Conservation (phyloP, 1,140 invertebrate genomes). For the Grapholita molesta region DNA sequence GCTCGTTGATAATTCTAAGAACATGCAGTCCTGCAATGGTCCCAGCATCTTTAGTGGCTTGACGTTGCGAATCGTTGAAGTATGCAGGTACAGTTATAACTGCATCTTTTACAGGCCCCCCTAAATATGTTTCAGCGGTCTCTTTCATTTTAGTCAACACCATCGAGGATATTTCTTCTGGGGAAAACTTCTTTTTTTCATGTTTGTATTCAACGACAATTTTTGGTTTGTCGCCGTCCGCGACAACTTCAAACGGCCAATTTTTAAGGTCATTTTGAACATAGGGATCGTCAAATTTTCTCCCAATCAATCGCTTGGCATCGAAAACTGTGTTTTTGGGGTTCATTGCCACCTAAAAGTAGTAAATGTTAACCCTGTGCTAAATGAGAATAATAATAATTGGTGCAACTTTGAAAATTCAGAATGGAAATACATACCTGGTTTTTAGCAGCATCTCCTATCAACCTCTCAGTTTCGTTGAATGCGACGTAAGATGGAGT, state of each 20-base stretch:
- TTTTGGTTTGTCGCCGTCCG: slow-evolving; percentile 86
- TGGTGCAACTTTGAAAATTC: no score
- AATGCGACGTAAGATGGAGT: slow-evolving; percentile 96
- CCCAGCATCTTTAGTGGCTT: slow-evolving; percentile 87
- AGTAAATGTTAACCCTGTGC: no score
- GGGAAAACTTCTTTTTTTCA: slow-evolving; percentile 86
- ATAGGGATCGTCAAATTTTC: slow-evolving; percentile 86
- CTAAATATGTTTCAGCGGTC: slow-evolving; percentile 82
- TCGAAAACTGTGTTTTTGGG: slow-evolving; percentile 92
- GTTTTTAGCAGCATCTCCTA: slow-evolving; percentile 91
- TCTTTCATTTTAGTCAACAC: slow-evolving; percentile 87
- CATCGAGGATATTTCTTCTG: slow-evolving; percentile 94
- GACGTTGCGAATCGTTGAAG: slow-evolving; percentile 83
- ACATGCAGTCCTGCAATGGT: slow-evolving; percentile 88
- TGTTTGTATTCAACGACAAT: slow-evolving; percentile 88
- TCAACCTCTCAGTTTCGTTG: slow-evolving; percentile 91
- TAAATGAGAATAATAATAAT: no score
- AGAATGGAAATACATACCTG: slow-evolving; percentile 80
- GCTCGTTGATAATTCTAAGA: slow-evolving; percentile 89
- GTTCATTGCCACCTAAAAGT: slow-evolving; percentile 86
- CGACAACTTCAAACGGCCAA: slow-evolving; percentile 88
- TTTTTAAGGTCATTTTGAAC: slow-evolving; percentile 88
- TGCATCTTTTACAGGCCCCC: slow-evolving; percentile 81
- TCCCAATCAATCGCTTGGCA: slow-evolving; percentile 89
- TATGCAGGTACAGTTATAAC: slow-evolving; percentile 86